Evolutionary conservation across 2,888 invertebrate genomes (phyloP).

Genomic region (Gortyna flavago): DNA sequence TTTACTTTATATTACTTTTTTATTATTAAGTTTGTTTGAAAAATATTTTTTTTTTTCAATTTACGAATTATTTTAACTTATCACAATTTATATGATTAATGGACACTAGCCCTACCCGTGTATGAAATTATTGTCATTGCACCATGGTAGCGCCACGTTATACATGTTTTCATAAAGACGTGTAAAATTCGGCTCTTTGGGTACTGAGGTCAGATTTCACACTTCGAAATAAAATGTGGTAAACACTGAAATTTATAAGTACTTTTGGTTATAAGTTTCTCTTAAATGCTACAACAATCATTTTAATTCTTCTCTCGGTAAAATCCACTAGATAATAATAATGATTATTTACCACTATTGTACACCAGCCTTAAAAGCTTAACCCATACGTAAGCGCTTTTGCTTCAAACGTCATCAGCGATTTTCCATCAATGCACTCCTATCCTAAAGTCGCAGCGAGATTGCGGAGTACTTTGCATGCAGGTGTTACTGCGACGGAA

Average conservation of each 20-base stretch:
- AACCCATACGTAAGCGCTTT: conserved; percentile 29
- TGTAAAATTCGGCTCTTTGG: conserved; percentile 8
- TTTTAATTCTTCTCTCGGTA: neutral
- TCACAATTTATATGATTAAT: too few species aligned
- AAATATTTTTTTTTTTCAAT: too few species aligned
- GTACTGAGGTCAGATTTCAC: neutral
- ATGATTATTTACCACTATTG: neutral
- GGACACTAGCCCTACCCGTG: too few species aligned
- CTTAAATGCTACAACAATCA: neutral
- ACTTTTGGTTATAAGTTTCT: neutral
- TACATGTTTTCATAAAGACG: neutral
- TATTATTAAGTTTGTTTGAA: too few species aligned
- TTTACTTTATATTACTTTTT: too few species aligned
- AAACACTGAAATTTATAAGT: neutral
- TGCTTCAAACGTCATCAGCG: conserved; percentile 42
- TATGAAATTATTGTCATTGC: too few species aligned
- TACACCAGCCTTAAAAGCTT: conserved; percentile 27
- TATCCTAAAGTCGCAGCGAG: conserved; percentile 48
- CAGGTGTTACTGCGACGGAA: conserved; percentile 65
- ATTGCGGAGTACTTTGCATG: conserved; percentile 69
- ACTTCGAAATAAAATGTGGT: neutral
- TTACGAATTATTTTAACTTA: too few species aligned
- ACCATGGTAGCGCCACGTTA: too few species aligned
- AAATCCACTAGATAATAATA: neutral
- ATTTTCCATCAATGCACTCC: conserved; percentile 44